Conservation (phyloP, 2,888 invertebrate species). For the Coleophora deauratella region DNA sequence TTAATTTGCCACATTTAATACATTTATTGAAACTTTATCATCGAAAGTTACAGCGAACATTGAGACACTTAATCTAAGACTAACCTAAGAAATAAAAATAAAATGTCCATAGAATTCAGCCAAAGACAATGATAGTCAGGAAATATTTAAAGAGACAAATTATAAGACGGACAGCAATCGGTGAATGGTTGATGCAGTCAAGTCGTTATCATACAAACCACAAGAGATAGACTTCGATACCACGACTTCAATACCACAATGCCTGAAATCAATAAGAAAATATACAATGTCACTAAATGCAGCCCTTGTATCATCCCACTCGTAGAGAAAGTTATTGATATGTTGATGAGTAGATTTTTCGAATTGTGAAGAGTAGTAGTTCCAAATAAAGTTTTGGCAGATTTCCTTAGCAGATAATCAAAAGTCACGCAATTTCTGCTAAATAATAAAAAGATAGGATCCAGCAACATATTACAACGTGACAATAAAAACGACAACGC, state of each 20-base stretch:
- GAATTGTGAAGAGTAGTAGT: not conserved
- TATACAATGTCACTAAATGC: conserved; percentile 30
- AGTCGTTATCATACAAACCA: conserved; percentile 46
- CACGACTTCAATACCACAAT: conserved; percentile 42
- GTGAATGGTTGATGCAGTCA: conserved; percentile 22
- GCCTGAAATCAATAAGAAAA: conserved; percentile 57
- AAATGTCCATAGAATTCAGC: conserved; percentile 40
- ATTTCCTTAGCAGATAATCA: no score
- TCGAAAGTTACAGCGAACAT: conserved; percentile 41
- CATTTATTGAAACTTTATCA: conserved; percentile 41
- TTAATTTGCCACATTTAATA: conserved; percentile 19
- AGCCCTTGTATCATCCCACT: not conserved
- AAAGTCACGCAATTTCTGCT: no score
- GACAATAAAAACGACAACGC: no score
- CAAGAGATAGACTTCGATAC: conserved; percentile 49
- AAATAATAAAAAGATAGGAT: no score
- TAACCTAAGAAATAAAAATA: conserved; percentile 43
- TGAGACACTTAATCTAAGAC: conserved; percentile 48
- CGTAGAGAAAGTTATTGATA: not conserved
- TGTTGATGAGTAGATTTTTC: conserved; percentile 32
- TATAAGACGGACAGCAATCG: no score
- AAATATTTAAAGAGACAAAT: conserved; percentile 8
- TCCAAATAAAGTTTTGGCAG: no score
- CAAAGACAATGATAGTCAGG: conserved; percentile 21
- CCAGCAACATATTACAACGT: no score